Evolutionary conservation across 2,113 vertebrate genomes (phyloP).

Genomic region (Scophthalmus maximus): DNA sequence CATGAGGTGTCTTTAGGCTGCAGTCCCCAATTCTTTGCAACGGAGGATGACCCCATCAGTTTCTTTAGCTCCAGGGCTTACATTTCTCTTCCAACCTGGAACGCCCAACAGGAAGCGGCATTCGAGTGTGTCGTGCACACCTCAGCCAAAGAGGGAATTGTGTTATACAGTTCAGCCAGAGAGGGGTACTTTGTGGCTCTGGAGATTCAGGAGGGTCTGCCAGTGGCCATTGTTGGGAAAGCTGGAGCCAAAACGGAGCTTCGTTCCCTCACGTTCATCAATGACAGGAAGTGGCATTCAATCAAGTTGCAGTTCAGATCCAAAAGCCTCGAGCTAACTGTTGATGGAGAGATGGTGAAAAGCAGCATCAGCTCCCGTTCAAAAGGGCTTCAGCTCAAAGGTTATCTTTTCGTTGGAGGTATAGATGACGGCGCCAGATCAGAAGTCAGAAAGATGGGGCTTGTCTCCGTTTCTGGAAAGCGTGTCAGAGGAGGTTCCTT

Average conservation of each 20-base stretch:
- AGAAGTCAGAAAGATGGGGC: slow-evolving; percentile 81
- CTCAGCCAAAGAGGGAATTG: slow-evolving; percentile 83
- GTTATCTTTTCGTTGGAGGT: slow-evolving; percentile 87
- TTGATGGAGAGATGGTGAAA: slow-evolving; percentile 85
- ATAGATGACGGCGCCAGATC: slow-evolving; percentile 81
- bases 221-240: slow-evolving; percentile 83
- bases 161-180: slow-evolving; percentile 87
- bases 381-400: slow-evolving; percentile 80
- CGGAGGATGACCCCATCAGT: slow-evolving; percentile 88
- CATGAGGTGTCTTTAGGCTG: slow-evolving; percentile 91
- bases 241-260: slow-evolving; percentile 79
- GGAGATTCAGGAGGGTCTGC: slow-evolving; percentile 87
- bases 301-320: slow-evolving; percentile 83
- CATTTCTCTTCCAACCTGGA: slow-evolving; percentile 85
- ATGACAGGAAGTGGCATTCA: slow-evolving; percentile 87
- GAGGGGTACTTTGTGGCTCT: slow-evolving; percentile 87
- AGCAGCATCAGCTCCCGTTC: slow-evolving; percentile 73
- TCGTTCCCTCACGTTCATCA: slow-evolving; percentile 81
- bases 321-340: slow-evolving; percentile 83
- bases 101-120: slow-evolving; percentile 65
- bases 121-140: slow-evolving; percentile 87
- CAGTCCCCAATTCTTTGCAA: slow-evolving; percentile 90
- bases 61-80: slow-evolving; percentile 94
- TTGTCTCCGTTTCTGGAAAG: slow-evolving; percentile 86
- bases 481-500: slow-evolving; percentile 87